Evolutionary conservation across 2,888 invertebrate genomes (phyloP).

Genomic region (Tuta absoluta): DNA sequence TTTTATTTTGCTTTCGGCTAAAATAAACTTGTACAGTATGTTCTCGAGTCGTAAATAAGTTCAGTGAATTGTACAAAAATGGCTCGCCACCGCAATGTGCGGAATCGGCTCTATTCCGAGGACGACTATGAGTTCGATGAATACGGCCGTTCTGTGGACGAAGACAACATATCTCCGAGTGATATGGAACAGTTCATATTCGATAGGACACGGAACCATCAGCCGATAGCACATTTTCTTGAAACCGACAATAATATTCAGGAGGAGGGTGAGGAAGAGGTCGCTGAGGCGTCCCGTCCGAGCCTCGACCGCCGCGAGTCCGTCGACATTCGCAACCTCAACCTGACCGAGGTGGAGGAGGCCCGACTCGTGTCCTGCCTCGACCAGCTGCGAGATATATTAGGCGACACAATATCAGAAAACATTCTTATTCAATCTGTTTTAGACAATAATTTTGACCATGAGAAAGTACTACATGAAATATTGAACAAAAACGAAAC

Average conservation of each 20-base stretch:
- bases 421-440: conserved; percentile 87
- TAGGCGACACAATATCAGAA: conserved; percentile 89
- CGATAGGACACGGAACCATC: conserved; percentile 87
- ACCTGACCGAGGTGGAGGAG: conserved; percentile 85
- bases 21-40: background rate
- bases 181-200: conserved; percentile 92
- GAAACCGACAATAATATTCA: conserved; percentile 88
- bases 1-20: background rate
- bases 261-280: conserved; percentile 82
- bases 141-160: conserved; percentile 96
- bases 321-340: conserved; percentile 70
- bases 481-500: conserved; percentile 78
- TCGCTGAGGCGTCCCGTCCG: conserved; percentile 45
- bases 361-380: conserved; percentile 90
- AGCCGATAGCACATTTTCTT: conserved; percentile 88
- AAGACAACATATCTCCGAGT: conserved; percentile 94
- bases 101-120: conserved; percentile 92
- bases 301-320: conserved; percentile 67
- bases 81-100: conserved; percentile 93
- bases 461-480: conserved; percentile 86
- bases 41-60: background rate
- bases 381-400: conserved; percentile 89
- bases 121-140: conserved; percentile 96
- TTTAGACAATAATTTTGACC: conserved; percentile 86
- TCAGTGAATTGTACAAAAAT: conserved; percentile 64